A percentile compares a stretch with the other conserved stretches of the same genome.
These are phyloP conservation scores for Eurystomus gularis DNA, from an alignment of 2,113 vertebrate species.

Conservation along the genomic window DNA sequence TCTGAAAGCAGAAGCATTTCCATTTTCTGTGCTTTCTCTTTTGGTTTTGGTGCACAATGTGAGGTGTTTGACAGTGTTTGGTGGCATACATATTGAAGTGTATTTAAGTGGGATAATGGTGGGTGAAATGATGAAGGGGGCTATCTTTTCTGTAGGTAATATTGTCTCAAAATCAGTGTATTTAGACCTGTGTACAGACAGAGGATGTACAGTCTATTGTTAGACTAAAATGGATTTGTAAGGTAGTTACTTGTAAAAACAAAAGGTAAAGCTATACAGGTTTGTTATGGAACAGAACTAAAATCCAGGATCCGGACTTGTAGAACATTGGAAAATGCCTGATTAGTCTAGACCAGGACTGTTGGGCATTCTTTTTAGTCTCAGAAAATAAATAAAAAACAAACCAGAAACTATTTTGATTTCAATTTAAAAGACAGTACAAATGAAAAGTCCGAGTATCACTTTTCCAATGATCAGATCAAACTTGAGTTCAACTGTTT, in stretches of 20 bases:
- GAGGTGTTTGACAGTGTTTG: background rate
- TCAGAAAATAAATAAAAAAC: background rate
- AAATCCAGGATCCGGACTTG: background rate
- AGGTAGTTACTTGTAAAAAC: background rate
- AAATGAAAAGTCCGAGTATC: background rate
- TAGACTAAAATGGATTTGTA: background rate
- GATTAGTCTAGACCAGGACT: background rate
- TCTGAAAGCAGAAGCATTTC: background rate
- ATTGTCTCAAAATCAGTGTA: background rate
- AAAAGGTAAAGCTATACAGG: background rate
- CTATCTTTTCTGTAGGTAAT: background rate
- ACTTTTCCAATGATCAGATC: background rate
- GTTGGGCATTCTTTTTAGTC: background rate
- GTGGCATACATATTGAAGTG: background rate
- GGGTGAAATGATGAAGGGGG: background rate
- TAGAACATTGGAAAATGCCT: background rate
- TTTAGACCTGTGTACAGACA: background rate
- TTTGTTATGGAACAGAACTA: background rate
- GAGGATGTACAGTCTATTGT: background rate
- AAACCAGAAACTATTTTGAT: background rate
- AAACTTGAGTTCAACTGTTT: background rate
- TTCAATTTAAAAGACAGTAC: background rate
- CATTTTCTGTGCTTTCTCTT: background rate
- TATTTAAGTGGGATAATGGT: background rate
- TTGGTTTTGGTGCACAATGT: background rate